Conservation (phyloP, 2,888 invertebrate species). For the Cephus pulcher region DNA sequence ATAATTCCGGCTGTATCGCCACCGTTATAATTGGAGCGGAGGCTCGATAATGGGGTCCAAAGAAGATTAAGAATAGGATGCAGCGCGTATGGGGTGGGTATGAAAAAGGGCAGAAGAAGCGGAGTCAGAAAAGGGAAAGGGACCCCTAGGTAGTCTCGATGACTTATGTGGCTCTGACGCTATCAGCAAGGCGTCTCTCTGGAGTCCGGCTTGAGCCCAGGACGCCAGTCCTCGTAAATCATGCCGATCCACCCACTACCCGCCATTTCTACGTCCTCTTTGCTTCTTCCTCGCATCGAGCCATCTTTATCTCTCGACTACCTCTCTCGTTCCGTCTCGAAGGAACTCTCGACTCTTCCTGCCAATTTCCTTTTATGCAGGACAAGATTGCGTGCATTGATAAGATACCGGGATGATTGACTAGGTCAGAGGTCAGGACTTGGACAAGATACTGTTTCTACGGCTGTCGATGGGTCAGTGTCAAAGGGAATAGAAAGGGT, state of each 20-base stretch:
- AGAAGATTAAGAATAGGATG: conserved; percentile 63
- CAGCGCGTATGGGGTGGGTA: conserved; percentile 16
- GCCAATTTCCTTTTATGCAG: no score
- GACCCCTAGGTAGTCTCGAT: conserved; percentile 63
- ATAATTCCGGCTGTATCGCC: conserved; percentile 57
- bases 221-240: conserved; percentile 64
- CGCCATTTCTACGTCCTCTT: conserved; percentile 28
- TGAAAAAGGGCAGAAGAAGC: background rate
- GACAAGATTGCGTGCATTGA: no score
- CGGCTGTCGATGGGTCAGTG: no score
- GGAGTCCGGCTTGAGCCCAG: conserved; percentile 59
- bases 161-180: conserved; percentile 66
- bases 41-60: conserved; percentile 61
- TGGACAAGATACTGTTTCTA: no score
- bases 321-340: conserved; percentile 22
- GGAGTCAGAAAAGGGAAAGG: conserved; percentile 28
- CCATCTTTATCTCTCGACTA: conserved; percentile 31
- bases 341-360: conserved; percentile 16
- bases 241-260: conserved; percentile 62
- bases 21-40: conserved; percentile 62
- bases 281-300: conserved; percentile 22
- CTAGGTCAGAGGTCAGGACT: conserved; percentile 43
- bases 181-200: conserved; percentile 64
- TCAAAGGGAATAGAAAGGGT: no score
- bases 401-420: conserved; percentile 61